Evolutionary conservation across 2,888 invertebrate species (phyloP).

Genomic region (Metopia argyrocephala): DNA sequence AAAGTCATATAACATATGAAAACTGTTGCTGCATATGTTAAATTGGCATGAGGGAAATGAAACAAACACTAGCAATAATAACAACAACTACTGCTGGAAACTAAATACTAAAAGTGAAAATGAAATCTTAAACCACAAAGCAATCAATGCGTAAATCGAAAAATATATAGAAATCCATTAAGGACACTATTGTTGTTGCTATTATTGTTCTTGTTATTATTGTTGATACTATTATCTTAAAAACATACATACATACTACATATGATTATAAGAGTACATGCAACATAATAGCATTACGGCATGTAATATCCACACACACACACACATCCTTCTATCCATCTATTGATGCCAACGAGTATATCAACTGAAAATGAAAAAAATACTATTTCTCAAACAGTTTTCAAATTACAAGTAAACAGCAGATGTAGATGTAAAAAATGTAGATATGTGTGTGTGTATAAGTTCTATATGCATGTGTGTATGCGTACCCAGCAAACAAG

Average conservation of each 20-base stretch:
- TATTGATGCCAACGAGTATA: too few species aligned
- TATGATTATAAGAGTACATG: not conserved
- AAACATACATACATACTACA: not conserved
- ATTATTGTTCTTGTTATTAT: not conserved
- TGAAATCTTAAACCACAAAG: slow-evolving; percentile 72
- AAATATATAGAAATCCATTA: slow-evolving; percentile 72
- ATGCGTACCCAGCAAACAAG: too few species aligned
- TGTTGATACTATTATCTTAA: slow-evolving; percentile 70
- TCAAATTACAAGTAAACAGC: too few species aligned
- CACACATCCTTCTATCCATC: too few species aligned
- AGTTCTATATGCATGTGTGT: too few species aligned
- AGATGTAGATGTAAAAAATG: not conserved
- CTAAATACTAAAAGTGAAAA: slow-evolving; percentile 68
- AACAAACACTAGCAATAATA: slow-evolving; percentile 24
- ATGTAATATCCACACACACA: slow-evolving; percentile 20
- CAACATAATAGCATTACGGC: slow-evolving; percentile 6
- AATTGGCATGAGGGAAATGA: slow-evolving; percentile 36
- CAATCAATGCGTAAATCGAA: slow-evolving; percentile 73
- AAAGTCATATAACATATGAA: slow-evolving; percentile 8
- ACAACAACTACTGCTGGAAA: slow-evolving; percentile 12
- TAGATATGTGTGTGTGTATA: slow-evolving; percentile 5
- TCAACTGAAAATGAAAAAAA: too few species aligned
- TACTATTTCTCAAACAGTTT: too few species aligned
- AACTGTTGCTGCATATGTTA: slow-evolving; percentile 64
- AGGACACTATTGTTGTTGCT: slow-evolving; percentile 53